Base-by-base conservation (phyloP, 2,888 invertebrate genomes). In the Panzeria rudis region DNA sequence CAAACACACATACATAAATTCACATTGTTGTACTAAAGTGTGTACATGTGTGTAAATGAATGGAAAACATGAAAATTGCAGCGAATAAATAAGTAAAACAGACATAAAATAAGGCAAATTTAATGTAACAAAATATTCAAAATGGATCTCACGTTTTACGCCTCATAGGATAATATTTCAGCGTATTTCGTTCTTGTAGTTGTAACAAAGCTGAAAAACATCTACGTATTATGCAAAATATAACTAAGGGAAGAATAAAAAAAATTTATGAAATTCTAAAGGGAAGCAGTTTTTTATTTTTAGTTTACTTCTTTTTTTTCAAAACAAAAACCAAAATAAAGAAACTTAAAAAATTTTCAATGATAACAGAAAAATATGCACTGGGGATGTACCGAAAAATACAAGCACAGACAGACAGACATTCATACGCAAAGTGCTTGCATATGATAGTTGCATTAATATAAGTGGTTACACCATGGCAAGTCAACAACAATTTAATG, bases 81-180 rank as follows among this genome's bases (percentile, higher is more conserved):
- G 35, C 38, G 35, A 17, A 41, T 44, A 82, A 59, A 52, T 38
- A 41, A 71, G 50, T 54, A 62, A 69, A 35, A 15, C n/a, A 32
- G 11, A 25, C 23, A 54, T 1, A 54, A 71, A 72, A 44, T 32
- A 44, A 54, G 32, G 5, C 72, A 76, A 50, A 50, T 78, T 68
- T 59, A 79, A 71, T 35, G 64, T 56, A 61, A 87, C 61, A n/a
- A 69, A 83, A 83, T 76, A 82, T 85, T 82, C 75, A 79, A 87
- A 87, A 89, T 87, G 89, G 89, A 88, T 90, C 87, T 89, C 90
- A 90, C 90, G 90, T 90, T 89, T 89, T 89, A 82, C 89, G 90
- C 89, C 90, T 90, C 88, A 88, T 87, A 90, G 90, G 88, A 89
- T 90, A 91, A 91, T 91, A 90, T 90, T 90, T 91, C 90, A 90